Percentiles rank a stretch among this genome's conserved stretches.
Conservation (phyloP, 2,113 vertebrate species). For the Anhinga anhinga region DNA sequence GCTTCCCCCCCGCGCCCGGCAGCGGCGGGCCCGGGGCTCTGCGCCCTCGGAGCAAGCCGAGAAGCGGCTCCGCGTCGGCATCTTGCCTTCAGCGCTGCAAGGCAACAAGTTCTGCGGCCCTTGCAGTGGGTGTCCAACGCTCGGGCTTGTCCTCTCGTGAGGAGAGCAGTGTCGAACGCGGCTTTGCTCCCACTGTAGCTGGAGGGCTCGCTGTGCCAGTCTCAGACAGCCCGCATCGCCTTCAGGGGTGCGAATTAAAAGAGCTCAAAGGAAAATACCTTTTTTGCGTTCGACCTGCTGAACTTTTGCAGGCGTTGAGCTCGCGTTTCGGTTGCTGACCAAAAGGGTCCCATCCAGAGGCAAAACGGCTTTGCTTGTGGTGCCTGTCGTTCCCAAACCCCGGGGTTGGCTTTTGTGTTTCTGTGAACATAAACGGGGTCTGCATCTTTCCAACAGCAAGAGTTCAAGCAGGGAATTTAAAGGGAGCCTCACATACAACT, state of each 20-base stretch:
- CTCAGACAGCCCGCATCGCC: background rate
- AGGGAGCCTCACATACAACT: accelerated
- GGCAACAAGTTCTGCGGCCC: background rate
- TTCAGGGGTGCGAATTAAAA: background rate
- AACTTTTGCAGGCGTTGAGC: background rate
- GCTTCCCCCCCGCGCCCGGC: no score
- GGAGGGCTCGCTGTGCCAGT: background rate
- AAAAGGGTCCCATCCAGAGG: background rate
- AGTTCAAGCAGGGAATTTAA: background rate
- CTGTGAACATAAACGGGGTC: background rate
- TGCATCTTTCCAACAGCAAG: background rate
- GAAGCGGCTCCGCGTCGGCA: background rate
- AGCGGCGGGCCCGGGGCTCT: no score
- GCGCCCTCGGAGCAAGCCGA: background rate
- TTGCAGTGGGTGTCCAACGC: background rate
- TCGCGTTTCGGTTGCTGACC: accelerated
- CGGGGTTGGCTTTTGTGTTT: background rate
- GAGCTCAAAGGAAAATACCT: background rate
- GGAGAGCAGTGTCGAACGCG: background rate
- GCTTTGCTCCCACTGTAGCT: background rate
- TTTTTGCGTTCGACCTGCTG: background rate
- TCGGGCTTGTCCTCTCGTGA: background rate
- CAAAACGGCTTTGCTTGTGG: background rate
- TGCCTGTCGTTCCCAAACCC: background rate
- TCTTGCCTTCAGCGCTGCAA: background rate